Evolutionary conservation across 2,113 vertebrate genomes (phyloP), one percentile per base, ranked within the genome.

Genomic region (Sakesphorus luctuosus): DNA sequence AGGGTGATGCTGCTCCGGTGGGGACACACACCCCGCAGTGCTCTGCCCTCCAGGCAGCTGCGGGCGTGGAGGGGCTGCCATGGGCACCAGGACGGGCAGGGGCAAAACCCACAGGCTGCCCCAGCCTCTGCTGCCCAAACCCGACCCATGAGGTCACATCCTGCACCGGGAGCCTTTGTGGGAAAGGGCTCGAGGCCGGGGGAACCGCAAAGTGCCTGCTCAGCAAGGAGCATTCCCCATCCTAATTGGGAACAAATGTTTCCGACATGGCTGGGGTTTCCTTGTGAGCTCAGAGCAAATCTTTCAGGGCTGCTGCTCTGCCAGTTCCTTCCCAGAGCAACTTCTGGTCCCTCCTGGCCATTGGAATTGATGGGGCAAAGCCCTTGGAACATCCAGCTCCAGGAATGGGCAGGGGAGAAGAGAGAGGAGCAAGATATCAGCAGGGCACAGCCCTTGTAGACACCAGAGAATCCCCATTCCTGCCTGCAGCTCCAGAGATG

Each of bases 181-280:
- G 91, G 46, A 6, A 52, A 76, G 33, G 7, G 15, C 62, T 79
- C 3, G 0, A 21, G 33, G 61, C 46, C 4, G 78, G 15, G 36
- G 78, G n/a, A 84, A 52, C 31, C 1, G 5, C 77, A 1, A 40
- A 69, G 84, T 15, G 81, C 68, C 58, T 16, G 76, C 91, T 89
- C 94, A 84, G 89, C 93, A 31, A 47, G 93, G 75, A 76, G 40
- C 12, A 0, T 25, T 35, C 61, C 79, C 52, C 49, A 1, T 13
- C 71, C 19, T 92, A 69, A 86, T 53, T 52, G 63, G 76, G 89
- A 91, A 40, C 84, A 74, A 90, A 94, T 83, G 89, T 89, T 87
- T 80, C 76, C 55, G 3, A 35, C 43, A 23, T 18, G 58, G 23
- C 67, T 17, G 31, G 43, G 52, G 4, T 44, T 86, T 83, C 46